These are phyloP conservation scores for Kryphioiulus occultus DNA, from an alignment of 2,888 invertebrate species.

Conservation along the genomic window DNA sequence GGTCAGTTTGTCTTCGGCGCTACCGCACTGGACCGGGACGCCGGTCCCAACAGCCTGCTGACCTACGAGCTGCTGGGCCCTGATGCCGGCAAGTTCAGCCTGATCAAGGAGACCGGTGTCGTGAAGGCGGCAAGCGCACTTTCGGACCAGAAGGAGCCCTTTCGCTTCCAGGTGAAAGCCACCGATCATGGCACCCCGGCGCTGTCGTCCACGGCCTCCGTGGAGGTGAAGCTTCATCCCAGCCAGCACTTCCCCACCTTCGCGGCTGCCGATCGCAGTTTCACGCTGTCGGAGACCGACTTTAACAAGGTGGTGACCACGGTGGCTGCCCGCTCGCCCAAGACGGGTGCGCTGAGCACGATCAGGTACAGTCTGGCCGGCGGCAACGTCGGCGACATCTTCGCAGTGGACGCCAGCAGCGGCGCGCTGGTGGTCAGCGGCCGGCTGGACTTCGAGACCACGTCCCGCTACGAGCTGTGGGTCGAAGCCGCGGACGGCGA, in stretches of 20 bases:
- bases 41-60: constrained; percentile 81
- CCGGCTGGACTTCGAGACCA: constrained; percentile 85
- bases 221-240: constrained; percentile 79
- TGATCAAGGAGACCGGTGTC: constrained; percentile 84
- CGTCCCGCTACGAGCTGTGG: constrained; percentile 88
- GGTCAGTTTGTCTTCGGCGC: constrained; percentile 89
- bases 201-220: constrained; percentile 73
- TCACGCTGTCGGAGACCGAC: constrained; percentile 78
- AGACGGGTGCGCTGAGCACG: constrained; percentile 74
- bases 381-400: constrained; percentile 90
- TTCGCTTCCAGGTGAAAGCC: constrained; percentile 66
- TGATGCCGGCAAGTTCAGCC: constrained; percentile 78
- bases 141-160: constrained; percentile 65
- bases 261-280: constrained; percentile 65
- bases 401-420: constrained; percentile 77
- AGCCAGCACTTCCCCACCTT: constrained; percentile 82
- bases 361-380: constrained; percentile 87
- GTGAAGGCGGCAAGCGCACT: constrained; percentile 79
- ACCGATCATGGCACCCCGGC: constrained; percentile 80
- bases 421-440: constrained; percentile 83
- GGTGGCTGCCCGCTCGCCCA: constrained; percentile 80
- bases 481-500: constrained; percentile 88
- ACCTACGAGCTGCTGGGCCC: constrained; percentile 79
- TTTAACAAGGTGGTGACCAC: constrained; percentile 72
- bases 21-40: constrained; percentile 83